Conservation (phyloP, 2,888 invertebrate genomes). For the Trisateles emortualis region DNA sequence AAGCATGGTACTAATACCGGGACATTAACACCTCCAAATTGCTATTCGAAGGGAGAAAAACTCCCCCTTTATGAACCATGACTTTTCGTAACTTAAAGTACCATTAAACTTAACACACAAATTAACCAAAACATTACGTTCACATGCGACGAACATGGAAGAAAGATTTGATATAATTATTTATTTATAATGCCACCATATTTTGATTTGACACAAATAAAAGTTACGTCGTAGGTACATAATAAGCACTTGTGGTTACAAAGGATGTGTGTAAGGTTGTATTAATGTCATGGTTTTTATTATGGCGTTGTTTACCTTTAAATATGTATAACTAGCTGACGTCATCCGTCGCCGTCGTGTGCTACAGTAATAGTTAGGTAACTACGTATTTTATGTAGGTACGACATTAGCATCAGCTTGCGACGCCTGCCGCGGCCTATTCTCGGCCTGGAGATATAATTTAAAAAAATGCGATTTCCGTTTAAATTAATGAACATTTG, state of each 20-base stretch:
- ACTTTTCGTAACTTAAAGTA: conserved; percentile 62
- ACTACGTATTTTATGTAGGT: no score
- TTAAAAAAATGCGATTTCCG: no score
- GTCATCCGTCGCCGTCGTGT: no score
- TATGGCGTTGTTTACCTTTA: no score
- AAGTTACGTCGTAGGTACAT: neutral
- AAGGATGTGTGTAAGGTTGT: no score
- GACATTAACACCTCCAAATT: conserved; percentile 81
- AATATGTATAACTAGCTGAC: no score
- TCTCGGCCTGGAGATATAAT: no score
- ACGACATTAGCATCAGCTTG: no score
- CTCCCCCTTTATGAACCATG: conserved; percentile 60
- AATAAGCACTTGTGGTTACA: neutral
- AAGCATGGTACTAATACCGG: conserved; percentile 78
- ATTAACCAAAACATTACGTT: conserved; percentile 65
- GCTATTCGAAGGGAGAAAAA: conserved; percentile 72
- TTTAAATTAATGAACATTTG: no score
- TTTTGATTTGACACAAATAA: neutral
- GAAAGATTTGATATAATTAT: conserved; percentile 40
- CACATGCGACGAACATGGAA: conserved; percentile 39
- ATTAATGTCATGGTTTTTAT: no score
- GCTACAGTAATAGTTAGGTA: no score
- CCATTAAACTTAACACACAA: conserved; percentile 75
- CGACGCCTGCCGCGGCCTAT: no score
- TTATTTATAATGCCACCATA: conserved; percentile 13